Evolutionary conservation across 1,140 invertebrate genomes (phyloP).

Genomic region (Sarcophaga peregrina): DNA sequence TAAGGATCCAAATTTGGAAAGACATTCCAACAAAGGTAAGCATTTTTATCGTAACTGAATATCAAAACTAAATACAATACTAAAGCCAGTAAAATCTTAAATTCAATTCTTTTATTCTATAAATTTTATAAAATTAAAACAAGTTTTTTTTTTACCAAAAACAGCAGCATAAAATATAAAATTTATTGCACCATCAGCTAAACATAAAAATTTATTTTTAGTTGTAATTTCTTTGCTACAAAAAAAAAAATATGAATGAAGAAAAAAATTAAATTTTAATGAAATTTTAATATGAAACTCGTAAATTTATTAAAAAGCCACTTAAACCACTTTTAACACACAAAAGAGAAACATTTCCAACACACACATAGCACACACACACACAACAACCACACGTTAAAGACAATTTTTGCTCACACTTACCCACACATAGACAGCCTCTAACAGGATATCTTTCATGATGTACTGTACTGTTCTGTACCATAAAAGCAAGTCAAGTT

Average conservation of each 20-base stretch:
- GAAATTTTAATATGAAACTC: conserved; percentile 45
- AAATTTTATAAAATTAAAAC: not conserved
- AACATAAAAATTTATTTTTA: conserved; percentile 26
- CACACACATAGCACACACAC: not conserved
- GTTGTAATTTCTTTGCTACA: not conserved
- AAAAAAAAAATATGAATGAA: too few relatives aligned
- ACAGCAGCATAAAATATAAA: not conserved
- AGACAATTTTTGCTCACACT: not conserved
- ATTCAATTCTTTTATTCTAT: not conserved
- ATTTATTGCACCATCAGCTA: not conserved
- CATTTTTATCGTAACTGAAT: not conserved
- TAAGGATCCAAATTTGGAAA: conserved; percentile 63
- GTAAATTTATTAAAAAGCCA: conserved; percentile 54
- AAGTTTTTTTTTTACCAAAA: not conserved
- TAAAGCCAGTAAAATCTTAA: not conserved
- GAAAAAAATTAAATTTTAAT: conserved; percentile 40
- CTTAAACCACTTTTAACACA: conserved; percentile 44
- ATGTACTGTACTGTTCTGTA: too few relatives aligned
- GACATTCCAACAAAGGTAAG: conserved; percentile 60
- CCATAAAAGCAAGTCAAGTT: not conserved
- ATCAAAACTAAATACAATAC: not conserved
- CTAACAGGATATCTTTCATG: too few relatives aligned
- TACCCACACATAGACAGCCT: not conserved
- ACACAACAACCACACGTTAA: not conserved
- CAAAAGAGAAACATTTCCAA: not conserved